Evolutionary conservation across 2,797 vertebrate genomes (phyloP).

Genomic region (Sebastes oblongus): DNA sequence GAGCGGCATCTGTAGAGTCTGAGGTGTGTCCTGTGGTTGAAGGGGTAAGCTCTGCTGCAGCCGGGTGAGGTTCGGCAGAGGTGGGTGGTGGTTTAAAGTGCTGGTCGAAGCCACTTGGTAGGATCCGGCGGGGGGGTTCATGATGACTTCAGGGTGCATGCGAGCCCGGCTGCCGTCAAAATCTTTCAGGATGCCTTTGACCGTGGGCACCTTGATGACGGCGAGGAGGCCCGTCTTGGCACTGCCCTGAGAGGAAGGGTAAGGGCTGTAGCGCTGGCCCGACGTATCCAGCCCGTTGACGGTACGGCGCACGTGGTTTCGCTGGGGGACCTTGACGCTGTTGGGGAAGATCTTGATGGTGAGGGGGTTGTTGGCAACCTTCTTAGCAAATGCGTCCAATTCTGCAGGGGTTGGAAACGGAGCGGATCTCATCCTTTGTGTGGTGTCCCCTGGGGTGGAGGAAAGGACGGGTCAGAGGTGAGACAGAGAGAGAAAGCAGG

Average conservation of each 20-base stretch:
- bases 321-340: conserved; percentile 99
- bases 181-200: conserved; percentile 95
- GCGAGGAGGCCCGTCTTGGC: conserved; percentile 95
- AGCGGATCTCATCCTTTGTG: conserved; percentile 99
- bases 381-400: conserved; percentile 99
- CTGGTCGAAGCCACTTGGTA: conserved; percentile 91
- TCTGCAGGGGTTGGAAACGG: conserved; percentile 99
- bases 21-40: conserved; percentile 85
- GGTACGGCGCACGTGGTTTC: conserved; percentile 97
- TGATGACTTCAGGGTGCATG: conserved; percentile 92
- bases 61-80: conserved; percentile 73
- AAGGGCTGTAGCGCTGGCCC: conserved; percentile 97
- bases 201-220: conserved; percentile 90
- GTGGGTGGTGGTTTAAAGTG: conserved; percentile 96
- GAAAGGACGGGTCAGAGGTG: conserved; percentile 41
- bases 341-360: conserved; percentile 99
- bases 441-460: conserved; percentile 93
- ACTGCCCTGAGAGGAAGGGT: conserved; percentile 93
- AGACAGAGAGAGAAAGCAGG: conserved; percentile 25
- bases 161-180: conserved; percentile 94
- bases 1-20: conserved; percentile 84
- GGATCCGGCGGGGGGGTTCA: conserved; percentile 90
- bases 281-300: conserved; percentile 99
- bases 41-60: conserved; percentile 85
- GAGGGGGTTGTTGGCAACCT: conserved; percentile 98